phyloP scores from a whole-genome alignment of 2,888 invertebrate genomes.

The Rosalia funebris region DNA sequence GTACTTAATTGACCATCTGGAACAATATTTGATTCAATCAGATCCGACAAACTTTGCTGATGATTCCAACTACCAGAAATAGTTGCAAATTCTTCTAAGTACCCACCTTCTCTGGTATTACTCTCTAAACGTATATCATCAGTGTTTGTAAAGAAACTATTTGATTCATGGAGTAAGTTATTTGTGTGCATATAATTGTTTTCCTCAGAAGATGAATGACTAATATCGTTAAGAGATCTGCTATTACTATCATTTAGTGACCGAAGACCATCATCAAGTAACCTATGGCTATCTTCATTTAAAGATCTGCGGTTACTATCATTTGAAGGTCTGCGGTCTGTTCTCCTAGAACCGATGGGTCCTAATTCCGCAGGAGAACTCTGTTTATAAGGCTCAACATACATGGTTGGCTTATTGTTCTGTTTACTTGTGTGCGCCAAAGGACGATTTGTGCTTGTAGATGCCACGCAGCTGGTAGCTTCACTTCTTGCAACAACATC shows the following conservation, averaged over 20 bases:
- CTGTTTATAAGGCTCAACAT: constrained; percentile 60
- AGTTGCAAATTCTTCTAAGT: constrained; percentile 42
- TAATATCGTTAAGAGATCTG: constrained; percentile 30
- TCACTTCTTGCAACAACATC: constrained; percentile 70
- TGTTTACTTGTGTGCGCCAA: constrained; percentile 18
- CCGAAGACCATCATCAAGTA: constrained; percentile 14
- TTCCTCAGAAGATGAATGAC: constrained; percentile 12
- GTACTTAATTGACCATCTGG: constrained; percentile 7
- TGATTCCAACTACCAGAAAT: constrained; percentile 38
- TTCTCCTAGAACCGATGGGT: constrained; percentile 63
- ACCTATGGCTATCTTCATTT: constrained; percentile 37
- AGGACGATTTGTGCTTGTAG: constrained; percentile 43
- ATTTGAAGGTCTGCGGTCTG: constrained; percentile 26
- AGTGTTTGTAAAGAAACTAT: constrained; percentile 55
- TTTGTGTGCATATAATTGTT: constrained; percentile 27
- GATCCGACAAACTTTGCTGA: constrained; percentile 41
- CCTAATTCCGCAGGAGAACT: constrained; percentile 59
- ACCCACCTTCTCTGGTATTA: constrained; percentile 41
- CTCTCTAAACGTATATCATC: constrained; percentile 50
- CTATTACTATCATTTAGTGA: constrained; percentile 27
- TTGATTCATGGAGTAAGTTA: constrained; percentile 33
- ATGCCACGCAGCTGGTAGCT: constrained; percentile 27
- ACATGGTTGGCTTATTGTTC: constrained; percentile 57
- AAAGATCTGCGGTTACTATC: constrained; percentile 28
- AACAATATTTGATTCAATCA: constrained; percentile 33